Percentiles rank a stretch among this genome's conserved stretches.
Evolutionary conservation across 1,140 invertebrate species (phyloP).

Genomic region (Halesus radiatus): DNA sequence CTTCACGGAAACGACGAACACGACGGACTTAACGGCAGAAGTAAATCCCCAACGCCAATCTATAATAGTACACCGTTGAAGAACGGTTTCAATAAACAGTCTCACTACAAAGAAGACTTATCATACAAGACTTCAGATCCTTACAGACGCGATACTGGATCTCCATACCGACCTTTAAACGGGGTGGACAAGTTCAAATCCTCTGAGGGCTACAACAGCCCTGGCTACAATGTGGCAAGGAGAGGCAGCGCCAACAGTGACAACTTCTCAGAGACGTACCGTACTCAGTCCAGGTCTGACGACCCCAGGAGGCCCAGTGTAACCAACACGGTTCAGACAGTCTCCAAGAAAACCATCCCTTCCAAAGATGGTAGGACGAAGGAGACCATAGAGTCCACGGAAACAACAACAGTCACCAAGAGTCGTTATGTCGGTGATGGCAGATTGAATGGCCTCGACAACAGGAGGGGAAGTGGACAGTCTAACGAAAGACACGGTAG

Average conservation of each 20-base stretch:
- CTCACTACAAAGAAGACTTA: constrained; percentile 59
- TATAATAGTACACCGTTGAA: constrained; percentile 57
- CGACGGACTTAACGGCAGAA: constrained; percentile 64
- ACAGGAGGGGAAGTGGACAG: constrained; percentile 62
- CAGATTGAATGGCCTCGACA: constrained; percentile 65
- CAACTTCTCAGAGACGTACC: constrained; percentile 79
- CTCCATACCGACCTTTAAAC: constrained; percentile 65
- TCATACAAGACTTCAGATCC: constrained; percentile 67
- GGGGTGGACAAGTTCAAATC: constrained; percentile 63
- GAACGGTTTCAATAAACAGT: constrained; percentile 55
- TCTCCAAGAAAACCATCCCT: constrained; percentile 77
- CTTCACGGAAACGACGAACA: constrained; percentile 75
- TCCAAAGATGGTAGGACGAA: constrained; percentile 72
- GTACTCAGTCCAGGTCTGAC: constrained; percentile 76
- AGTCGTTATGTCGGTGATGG: constrained; percentile 71
- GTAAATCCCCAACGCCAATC: constrained; percentile 62
- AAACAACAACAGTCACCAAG: constrained; percentile 78
- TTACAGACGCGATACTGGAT: constrained; percentile 65
- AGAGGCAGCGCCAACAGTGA: constrained; percentile 76
- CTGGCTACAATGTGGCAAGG: constrained; percentile 64
- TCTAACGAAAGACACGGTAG: constrained; percentile 65
- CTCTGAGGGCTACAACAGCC: constrained; percentile 63
- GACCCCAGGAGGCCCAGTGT: constrained; percentile 75
- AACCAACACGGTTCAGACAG: constrained; percentile 78
- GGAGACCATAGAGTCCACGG: constrained; percentile 78